Percentiles rank a stretch among this genome's conserved stretches.
Conservation (phyloP, 2,888 invertebrate genomes). For the Erebia palarica region DNA sequence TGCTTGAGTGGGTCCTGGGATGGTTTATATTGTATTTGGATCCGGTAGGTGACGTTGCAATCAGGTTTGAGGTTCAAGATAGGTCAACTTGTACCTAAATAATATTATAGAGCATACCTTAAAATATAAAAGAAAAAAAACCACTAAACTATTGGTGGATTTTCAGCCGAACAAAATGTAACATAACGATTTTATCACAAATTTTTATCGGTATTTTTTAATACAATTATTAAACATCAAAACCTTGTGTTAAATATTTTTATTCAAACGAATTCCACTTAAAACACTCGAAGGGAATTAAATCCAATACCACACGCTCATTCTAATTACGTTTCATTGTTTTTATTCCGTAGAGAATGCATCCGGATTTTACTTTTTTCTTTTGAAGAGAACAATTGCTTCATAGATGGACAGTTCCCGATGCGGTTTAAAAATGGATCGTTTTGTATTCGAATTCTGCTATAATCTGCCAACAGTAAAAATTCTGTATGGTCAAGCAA, state of each 20-base stretch:
- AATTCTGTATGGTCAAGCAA: too few species aligned
- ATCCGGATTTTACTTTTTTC: constrained; percentile 14
- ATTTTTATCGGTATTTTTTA: background rate
- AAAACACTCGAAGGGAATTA: constrained; percentile 1
- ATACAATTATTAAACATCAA: background rate
- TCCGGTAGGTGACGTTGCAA: too few species aligned
- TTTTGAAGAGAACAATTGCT: constrained; percentile 30
- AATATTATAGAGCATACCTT: too few species aligned
- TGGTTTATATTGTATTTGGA: too few species aligned
- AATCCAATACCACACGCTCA: constrained; percentile 46
- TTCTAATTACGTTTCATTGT: constrained; percentile 56
- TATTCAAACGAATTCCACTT: background rate
- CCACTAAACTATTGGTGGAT: too few species aligned
- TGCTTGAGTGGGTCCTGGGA: too few species aligned
- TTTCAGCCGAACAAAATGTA: too few species aligned
- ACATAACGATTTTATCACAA: background rate
- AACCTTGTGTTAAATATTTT: background rate
- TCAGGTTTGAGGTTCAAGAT: too few species aligned
- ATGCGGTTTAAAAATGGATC: constrained; percentile 27
- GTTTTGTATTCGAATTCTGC: constrained; percentile 13
- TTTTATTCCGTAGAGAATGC: constrained; percentile 28
- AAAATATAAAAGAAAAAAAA: too few species aligned
- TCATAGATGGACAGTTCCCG: constrained; percentile 30
- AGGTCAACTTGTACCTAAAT: too few species aligned
- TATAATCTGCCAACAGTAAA: too few species aligned